A percentile compares a stretch with the other conserved stretches of the same genome.
Evolutionary conservation across 2,888 invertebrate species (phyloP).

Genomic region (Emmelina monodactyla): DNA sequence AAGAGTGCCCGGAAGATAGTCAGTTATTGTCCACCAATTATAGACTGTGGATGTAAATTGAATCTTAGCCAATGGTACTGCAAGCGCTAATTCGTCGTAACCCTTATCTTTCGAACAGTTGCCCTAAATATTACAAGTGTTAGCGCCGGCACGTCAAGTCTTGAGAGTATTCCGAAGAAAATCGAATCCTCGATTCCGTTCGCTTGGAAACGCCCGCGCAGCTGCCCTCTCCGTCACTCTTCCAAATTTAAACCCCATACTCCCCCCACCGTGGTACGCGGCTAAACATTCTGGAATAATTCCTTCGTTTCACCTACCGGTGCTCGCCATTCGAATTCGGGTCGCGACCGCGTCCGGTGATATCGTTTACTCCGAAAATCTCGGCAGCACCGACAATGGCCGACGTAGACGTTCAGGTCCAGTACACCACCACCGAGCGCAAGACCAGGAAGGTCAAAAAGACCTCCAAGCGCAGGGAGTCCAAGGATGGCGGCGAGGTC

Average conservation of each 20-base stretch:
- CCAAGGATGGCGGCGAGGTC: constrained; percentile 79
- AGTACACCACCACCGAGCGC: constrained; percentile 84
- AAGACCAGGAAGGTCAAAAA: constrained; percentile 92
- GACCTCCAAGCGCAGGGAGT: constrained; percentile 80
- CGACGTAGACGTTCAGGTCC: constrained; percentile 89
- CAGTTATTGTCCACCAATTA: constrained; percentile 33
- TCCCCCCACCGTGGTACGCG: constrained; percentile 42
- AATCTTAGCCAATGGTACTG: constrained; percentile 41
- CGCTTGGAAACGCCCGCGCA: constrained; percentile 59
- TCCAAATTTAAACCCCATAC: constrained; percentile 66
- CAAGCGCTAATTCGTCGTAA: constrained; percentile 15
- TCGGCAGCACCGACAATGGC: constrained; percentile 70
- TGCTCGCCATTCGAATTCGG: constrained; percentile 65
- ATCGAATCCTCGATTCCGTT: constrained; percentile 1
- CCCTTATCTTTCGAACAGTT: constrained; percentile 18
- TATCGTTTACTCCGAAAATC: constrained; percentile 34
- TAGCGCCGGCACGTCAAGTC: constrained; percentile 7
- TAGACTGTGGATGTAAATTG: constrained; percentile 23
- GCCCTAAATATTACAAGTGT: constrained; percentile 9
- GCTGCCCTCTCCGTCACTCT: constrained; percentile 66
- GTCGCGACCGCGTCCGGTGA: constrained; percentile 64
- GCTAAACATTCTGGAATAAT: constrained; percentile 66
- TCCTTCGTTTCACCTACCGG: constrained; percentile 58
- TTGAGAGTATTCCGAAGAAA: background rate
- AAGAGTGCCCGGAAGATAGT: constrained; percentile 28